Base-by-base conservation (phyloP, 2,797 vertebrate species). In the Rhodeus uyekii region DNA sequence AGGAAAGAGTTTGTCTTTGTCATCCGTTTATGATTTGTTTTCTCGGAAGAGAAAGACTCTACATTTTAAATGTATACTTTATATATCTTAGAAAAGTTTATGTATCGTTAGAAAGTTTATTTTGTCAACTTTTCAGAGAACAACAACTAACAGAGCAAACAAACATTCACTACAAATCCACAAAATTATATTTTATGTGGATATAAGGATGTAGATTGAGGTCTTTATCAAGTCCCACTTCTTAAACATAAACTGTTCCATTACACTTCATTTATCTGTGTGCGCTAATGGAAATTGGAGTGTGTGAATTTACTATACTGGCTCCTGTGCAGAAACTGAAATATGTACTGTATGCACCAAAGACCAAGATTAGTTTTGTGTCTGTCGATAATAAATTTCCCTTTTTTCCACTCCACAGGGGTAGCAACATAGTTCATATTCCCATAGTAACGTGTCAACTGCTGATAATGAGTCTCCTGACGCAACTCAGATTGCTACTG, bases 401-500 rank as follows among this genome's bases (percentile, higher is more conserved):
- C 82, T 91, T 83, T 92, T 92, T 92, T 90, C 90, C 90, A 91
- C 92, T 71, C 69, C 91, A 64, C 89, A 95, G 94, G 92, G 83
- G 91, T 93, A 83, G 93, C 42, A 13, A 46, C 90, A 91, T 91
- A 93, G 91, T 90, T 89, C 88, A 89, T 88, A 92, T 93, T 94
- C 92, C 93, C 92, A 93, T 94, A 91, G 90, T 64, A 86, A 95
- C 93, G 77, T 88, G 83, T 91, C 91, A 89, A 91, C 90, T 89
- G 90, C 92, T 89, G 48, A 68, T 94, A 93, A 99, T 99, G 97
- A 94, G 95, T 93, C 97, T 96, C 92, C 95, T 95, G 96, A 93
- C 96, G 0, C 98, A 99, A 93, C 91, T 99, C 89, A 92, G 95
- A 84, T 92, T 99, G 92, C 94, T 99, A 88, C 95, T 99, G 8